Base-by-base conservation (phyloP, 2,797 vertebrate species). In the Alauda arvensis region DNA sequence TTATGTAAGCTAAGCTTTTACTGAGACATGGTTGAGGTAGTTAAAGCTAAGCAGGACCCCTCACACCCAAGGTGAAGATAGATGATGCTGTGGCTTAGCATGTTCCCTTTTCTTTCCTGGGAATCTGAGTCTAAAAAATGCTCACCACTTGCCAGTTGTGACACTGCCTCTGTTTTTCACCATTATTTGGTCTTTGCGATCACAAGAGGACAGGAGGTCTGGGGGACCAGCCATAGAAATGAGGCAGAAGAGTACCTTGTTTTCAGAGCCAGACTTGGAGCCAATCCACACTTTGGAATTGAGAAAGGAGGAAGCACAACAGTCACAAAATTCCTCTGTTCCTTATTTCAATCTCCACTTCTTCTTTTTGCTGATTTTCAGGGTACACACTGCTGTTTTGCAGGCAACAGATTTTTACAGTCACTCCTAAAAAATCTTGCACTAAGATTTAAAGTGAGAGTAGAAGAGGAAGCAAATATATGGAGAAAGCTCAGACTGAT, bases 401-500 rank as follows among this genome's bases (percentile, higher is more conserved):
- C 21, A 52, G 19, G 21, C 2, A 4, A n/a, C 5, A 39, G 46
- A 26, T 65, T 88, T 40, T 65, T 57, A 29, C 10, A 53, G 37
- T 28, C 37, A 31, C 40, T 48, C 51, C 48, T 77, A n/a, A 90
- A 77, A 88, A 75, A 10, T 26, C 29, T 34, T 26, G 15, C 26
- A 23, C 21, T 39, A 23, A 33, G 51, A 34, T 63, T 63, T 52
- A 37, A 74, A 76, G 56, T 60, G 66, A 87, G 63, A 72, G 39
- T 9, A 87, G 77, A 67, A 76, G 51, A 67, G 52, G 46, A 92
- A 87, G 34, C 21, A 77, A 83, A 81, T 1, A 0, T 24, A 63
- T 14, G 33, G 70, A 83, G 46, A 83, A 89, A 85, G 62, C 43
- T 85, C 52, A 66, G 79, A 26, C 42, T 67, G 53, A 61, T 69